Percentiles rank a stretch among this genome's conserved stretches.
Evolutionary conservation across 2,888 invertebrate species (phyloP).

Genomic region (Plebejus argus): DNA sequence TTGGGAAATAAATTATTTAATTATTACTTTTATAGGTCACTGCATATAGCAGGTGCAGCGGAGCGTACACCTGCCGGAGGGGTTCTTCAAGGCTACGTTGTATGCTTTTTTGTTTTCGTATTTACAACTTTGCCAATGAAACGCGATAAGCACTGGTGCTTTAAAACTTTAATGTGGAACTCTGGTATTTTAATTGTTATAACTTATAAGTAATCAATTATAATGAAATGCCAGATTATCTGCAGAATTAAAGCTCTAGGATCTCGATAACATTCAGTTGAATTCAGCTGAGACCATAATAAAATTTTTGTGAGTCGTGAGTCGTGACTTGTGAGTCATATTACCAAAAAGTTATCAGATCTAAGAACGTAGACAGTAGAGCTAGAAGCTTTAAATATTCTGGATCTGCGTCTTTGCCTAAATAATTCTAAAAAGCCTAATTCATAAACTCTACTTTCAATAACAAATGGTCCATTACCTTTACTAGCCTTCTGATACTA

Average conservation of each 20-base stretch:
- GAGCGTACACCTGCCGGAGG: constrained; percentile 67
- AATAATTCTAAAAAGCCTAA: no score
- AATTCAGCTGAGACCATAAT: not conserved
- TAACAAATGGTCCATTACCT: no score
- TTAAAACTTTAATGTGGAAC: not conserved
- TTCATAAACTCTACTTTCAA: no score
- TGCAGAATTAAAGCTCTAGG: not conserved
- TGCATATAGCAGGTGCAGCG: constrained; percentile 72
- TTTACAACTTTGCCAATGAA: constrained; percentile 31
- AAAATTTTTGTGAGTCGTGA: no score
- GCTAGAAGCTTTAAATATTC: no score
- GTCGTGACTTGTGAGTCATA: no score
- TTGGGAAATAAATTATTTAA: constrained; percentile 71
- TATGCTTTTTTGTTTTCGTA: constrained; percentile 49
- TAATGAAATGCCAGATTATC: not conserved
- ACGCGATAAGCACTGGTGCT: constrained; percentile 16
- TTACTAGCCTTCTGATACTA: no score
- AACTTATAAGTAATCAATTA: constrained; percentile 15
- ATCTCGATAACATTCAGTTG: not conserved
- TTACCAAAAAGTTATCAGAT: no score
- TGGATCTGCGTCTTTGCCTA: no score
- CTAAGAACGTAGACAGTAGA: no score
- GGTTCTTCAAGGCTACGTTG: constrained; percentile 65
- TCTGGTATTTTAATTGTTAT: constrained; percentile 2
- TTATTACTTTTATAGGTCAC: constrained; percentile 79